phyloP scores from a whole-genome alignment of 2,888 invertebrate genomes.

The Lithophane socia region DNA sequence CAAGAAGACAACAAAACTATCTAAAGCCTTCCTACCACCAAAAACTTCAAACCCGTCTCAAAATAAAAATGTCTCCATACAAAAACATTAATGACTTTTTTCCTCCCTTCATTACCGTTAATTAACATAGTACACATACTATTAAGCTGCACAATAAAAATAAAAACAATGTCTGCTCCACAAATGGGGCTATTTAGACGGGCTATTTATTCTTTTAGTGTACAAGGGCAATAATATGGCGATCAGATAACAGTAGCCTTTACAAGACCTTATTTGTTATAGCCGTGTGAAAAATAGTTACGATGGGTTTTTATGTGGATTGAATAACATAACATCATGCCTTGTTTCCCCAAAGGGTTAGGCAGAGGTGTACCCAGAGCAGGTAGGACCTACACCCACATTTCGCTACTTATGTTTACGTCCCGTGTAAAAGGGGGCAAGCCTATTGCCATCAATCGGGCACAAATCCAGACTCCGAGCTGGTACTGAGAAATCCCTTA shows the following conservation, averaged over 20 bases:
- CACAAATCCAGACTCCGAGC: no score
- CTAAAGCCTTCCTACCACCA: neutral
- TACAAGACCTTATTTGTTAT: constrained; percentile 20
- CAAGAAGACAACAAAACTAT: neutral
- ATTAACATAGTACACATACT: constrained; percentile 41
- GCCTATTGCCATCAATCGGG: no score
- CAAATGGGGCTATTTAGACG: constrained; percentile 37
- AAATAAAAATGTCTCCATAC: neutral
- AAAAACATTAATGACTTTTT: constrained; percentile 14
- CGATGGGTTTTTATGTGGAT: neutral
- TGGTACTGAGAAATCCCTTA: no score
- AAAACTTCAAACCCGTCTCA: neutral
- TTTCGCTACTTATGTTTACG: no score
- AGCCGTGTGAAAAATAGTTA: constrained; percentile 37
- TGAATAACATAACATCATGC: neutral
- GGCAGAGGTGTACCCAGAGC: no score
- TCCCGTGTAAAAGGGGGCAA: no score
- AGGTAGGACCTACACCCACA: no score
- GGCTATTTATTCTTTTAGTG: constrained; percentile 41
- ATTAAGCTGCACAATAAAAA: constrained; percentile 35
- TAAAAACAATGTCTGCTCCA: constrained; percentile 44
- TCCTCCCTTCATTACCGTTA: constrained; percentile 28
- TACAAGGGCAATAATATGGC: constrained; percentile 40
- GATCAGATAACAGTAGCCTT: constrained; percentile 29
- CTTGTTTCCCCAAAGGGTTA: no score